These are phyloP conservation scores for Pseudobourletiella spinata DNA, from an alignment of 1,140 invertebrate genomes.

Conservation along the genomic window DNA sequence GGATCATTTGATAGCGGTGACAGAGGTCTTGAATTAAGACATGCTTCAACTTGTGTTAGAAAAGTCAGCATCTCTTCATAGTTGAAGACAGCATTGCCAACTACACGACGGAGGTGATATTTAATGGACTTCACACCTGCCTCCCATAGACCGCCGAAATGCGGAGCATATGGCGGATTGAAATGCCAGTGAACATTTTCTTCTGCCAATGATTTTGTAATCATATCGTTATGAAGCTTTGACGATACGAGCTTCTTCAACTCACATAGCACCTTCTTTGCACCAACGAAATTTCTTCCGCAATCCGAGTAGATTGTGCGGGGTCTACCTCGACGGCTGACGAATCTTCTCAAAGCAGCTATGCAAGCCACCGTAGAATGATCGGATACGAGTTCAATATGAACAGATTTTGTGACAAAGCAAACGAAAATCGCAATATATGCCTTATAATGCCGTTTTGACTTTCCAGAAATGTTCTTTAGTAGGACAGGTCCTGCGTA, in stretches of 20 bases:
- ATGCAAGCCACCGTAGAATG: conserved; percentile 34
- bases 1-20: conserved; percentile 38
- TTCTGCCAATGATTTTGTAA: too few species aligned
- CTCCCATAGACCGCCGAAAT: too few species aligned
- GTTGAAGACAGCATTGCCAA: too few species aligned
- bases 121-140: too few species aligned
- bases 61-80: too few species aligned
- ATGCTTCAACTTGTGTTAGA: conserved; percentile 38
- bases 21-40: conserved; percentile 41
- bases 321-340: conserved; percentile 33
- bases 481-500: conserved; percentile 37
- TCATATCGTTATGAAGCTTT: too few species aligned
- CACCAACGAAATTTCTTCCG: too few species aligned
- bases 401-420: conserved; percentile 28
- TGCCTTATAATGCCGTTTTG: conserved; percentile 9
- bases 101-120: too few species aligned
- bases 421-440: conserved; percentile 37
- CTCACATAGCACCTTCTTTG: too few species aligned
- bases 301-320: conserved; percentile 38
- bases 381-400: conserved; percentile 34
- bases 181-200: too few species aligned
- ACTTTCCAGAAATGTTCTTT: neutral
- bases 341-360: conserved; percentile 33
- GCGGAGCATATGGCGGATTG: too few species aligned
- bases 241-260: too few species aligned